Evolutionary conservation across 1,140 invertebrate species (phyloP).

Genomic region (Hetaerina americana): DNA sequence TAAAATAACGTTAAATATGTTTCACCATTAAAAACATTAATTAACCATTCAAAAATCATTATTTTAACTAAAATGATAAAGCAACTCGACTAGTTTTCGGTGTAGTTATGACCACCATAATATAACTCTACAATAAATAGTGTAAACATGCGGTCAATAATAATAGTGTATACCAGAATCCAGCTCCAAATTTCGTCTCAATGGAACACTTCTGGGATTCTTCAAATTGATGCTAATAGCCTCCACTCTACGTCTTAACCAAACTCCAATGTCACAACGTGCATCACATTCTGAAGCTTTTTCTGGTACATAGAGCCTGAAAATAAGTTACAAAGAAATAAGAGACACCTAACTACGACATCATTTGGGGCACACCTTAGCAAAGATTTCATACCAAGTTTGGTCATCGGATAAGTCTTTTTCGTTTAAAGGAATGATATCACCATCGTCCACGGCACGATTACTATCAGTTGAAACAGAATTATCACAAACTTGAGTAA

Average conservation of each 20-base stretch:
- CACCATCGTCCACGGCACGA: constrained; percentile 1
- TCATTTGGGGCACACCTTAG: not conserved
- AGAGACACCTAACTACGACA: not conserved
- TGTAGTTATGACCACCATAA: no score
- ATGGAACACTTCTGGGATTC: not conserved
- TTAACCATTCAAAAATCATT: no score
- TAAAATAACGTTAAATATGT: no score
- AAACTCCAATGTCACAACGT: not conserved
- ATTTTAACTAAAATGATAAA: no score
- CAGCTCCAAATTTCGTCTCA: not conserved
- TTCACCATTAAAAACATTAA: no score
- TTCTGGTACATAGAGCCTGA: not conserved
- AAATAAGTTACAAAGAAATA: not conserved
- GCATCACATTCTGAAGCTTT: not conserved
- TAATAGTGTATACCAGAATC: not conserved
- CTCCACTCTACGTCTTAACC: not conserved
- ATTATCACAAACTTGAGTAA: not conserved
- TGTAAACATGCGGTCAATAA: no score
- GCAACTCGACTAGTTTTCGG: no score
- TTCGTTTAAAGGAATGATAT: not conserved
- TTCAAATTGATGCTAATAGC: not conserved
- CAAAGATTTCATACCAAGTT: constrained; percentile 7
- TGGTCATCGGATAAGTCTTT: constrained; percentile 9
- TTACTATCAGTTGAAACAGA: not conserved
- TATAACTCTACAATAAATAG: no score